Conservation (phyloP, 2,888 invertebrate genomes). For the Nipponacmea schrenckii region DNA sequence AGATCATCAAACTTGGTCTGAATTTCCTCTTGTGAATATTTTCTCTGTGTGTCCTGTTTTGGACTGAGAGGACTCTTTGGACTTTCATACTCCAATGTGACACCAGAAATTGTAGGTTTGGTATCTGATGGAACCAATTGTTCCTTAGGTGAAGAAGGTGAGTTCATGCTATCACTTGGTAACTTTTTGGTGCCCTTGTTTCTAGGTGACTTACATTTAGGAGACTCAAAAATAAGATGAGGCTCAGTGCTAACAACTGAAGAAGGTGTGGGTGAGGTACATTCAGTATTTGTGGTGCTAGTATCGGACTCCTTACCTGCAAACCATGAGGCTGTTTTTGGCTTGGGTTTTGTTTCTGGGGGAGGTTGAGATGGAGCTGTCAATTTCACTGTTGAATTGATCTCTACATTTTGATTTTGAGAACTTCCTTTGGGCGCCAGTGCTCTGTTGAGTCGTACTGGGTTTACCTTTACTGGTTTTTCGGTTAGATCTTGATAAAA, state of each 20-base stretch:
- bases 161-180: too few relatives aligned
- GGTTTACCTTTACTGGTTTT: conserved; percentile 8
- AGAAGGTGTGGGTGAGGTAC: not conserved
- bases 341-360: not conserved
- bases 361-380: not conserved
- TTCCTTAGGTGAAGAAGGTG: too few relatives aligned
- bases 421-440: not conserved
- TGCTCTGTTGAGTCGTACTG: conserved; percentile 1
- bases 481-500: not conserved
- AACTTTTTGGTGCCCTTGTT: too few relatives aligned
- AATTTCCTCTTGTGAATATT: too few relatives aligned
- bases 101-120: too few relatives aligned
- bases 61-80: too few relatives aligned
- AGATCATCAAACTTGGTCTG: not conserved
- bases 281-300: not conserved
- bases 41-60: too few relatives aligned
- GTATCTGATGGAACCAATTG: too few relatives aligned
- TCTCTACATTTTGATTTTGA: not conserved
- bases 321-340: not conserved
- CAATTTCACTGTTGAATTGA: not conserved
- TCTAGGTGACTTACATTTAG: not conserved
- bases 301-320: conserved; percentile 3
- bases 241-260: not conserved
- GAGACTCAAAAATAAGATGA: not conserved
- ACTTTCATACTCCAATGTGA: too few relatives aligned